Evolutionary conservation across 2,797 vertebrate genomes (phyloP), one percentile per base, ranked within the genome.

Genomic region (Rhodeus uyekii): DNA sequence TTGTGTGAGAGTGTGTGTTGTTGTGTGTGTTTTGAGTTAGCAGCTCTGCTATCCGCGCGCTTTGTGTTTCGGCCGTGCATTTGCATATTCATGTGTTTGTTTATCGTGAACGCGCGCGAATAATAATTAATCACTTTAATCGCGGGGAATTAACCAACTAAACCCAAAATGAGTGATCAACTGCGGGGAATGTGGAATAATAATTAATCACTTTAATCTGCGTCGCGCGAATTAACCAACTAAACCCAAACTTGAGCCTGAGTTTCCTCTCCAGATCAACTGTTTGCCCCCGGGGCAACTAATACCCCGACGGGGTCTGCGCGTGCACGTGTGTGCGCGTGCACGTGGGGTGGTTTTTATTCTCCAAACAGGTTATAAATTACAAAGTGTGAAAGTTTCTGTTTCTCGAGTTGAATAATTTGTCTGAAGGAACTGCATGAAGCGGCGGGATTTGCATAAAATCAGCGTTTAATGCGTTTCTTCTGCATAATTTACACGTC

Each of bases 41-140:
- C 55, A 10, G 12, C 6, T 13, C 18, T n/a, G 67, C 68, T 81
- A 81, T 27, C 16, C 14, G 42, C 39, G 69, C 42, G 58, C 68
- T 81, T 73, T 81, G 69, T 63, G 58, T 22, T 22, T 19, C 69
- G 58, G 24, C 18, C 34, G 60, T 24, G 38, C 0, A 74, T 81
- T 74, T 74, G 58, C 69, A 81, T 81, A 81, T 81, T 75, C 80
- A 81, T 74, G 32, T 27, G 10, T 81, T 12, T 74, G 60, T 53
- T 38, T 12, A 0, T 10, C 58, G 38, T 61, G 10, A 38, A 29
- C 34, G 71, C 44, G 69, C 44, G 48, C n/a, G n/a, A n/a, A n/a
- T n/a, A n/a, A n/a, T n/a, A n/a, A n/a, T n/a, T n/a, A n/a, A n/a
- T n/a, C n/a, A n/a, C n/a, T n/a, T n/a, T n/a, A n/a, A n/a, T n/a